Percentiles rank a stretch among this genome's conserved stretches.
These are phyloP conservation scores for Parelbella ahira DNA, from an alignment of 2,888 invertebrate genomes.

Conservation along the genomic window DNA sequence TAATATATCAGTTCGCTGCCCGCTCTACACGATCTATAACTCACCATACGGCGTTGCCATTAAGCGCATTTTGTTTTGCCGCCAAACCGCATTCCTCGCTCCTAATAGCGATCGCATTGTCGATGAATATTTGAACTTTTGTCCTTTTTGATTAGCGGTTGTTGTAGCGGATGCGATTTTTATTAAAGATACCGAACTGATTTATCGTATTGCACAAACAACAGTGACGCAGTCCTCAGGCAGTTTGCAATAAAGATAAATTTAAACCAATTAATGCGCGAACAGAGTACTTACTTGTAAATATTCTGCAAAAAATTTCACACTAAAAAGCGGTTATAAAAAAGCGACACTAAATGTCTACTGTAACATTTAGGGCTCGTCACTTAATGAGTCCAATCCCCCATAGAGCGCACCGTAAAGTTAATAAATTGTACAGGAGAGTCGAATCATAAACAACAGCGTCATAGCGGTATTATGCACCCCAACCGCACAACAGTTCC, in stretches of 20 bases:
- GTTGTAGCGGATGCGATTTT: conserved; percentile 56
- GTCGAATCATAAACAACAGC: conserved; percentile 65
- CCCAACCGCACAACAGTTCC: conserved; percentile 72
- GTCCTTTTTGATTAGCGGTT: conserved; percentile 73
- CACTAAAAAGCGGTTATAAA: no score
- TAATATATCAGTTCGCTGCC: conserved; percentile 34
- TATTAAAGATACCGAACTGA: conserved; percentile 40
- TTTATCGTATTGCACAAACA: conserved; percentile 35
- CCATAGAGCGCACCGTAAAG: conserved; percentile 42
- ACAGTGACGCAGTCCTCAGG: neutral
- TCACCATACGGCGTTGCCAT: conserved; percentile 64
- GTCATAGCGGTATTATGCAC: conserved; percentile 69
- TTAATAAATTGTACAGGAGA: conserved; percentile 64
- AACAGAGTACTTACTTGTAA: no score
- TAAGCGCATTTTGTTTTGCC: conserved; percentile 63
- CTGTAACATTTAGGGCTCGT: conserved; percentile 22
- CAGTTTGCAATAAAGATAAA: no score
- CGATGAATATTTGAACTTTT: conserved; percentile 73
- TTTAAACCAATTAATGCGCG: no score
- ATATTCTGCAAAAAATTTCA: neutral
- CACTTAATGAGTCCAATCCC: conserved; percentile 28
- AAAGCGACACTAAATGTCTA: conserved; percentile 7
- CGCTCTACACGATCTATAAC: conserved; percentile 56
- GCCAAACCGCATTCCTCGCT: conserved; percentile 51
- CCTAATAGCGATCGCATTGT: conserved; percentile 58